These are phyloP conservation scores for Bombus ignitus DNA, from an alignment of 1,140 invertebrate species.

Conservation along the genomic window DNA sequence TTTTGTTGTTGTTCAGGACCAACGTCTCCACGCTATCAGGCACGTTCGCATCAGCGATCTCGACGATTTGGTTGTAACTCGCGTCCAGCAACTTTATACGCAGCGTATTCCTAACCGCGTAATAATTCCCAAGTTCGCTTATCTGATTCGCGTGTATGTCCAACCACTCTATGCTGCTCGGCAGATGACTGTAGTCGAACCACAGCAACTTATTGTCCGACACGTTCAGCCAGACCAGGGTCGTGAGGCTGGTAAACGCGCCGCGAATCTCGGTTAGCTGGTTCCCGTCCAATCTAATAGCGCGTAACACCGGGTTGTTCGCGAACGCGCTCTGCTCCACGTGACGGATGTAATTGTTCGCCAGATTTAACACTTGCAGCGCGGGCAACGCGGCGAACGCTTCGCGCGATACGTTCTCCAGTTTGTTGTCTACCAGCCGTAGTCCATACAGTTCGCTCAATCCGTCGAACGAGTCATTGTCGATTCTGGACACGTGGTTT, in stretches of 20 bases:
- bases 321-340: conserved; percentile 93
- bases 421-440: conserved; percentile 92
- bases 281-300: conserved; percentile 93
- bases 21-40: conserved; percentile 89
- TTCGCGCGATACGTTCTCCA: conserved; percentile 92
- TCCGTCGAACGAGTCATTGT: conserved; percentile 91
- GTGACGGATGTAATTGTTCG: conserved; percentile 91
- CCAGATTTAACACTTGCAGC: conserved; percentile 94
- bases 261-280: conserved; percentile 92
- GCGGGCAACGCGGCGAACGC: conserved; percentile 91
- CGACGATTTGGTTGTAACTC: conserved; percentile 88
- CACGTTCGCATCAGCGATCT: conserved; percentile 87
- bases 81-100: conserved; percentile 90
- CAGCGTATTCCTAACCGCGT: conserved; percentile 84
- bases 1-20: conserved; percentile 90
- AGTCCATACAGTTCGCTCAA: conserved; percentile 91
- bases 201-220: conserved; percentile 94
- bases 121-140: conserved; percentile 90
- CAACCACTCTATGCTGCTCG: conserved; percentile 91
- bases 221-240: conserved; percentile 94
- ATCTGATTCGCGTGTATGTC: conserved; percentile 95
- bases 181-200: conserved; percentile 95
- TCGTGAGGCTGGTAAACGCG: conserved; percentile 91
- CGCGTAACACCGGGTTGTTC: conserved; percentile 90
- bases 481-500: conserved; percentile 90